Base-by-base conservation (phyloP, 2,888 invertebrate species). In the Eupithecia pulchellata region DNA sequence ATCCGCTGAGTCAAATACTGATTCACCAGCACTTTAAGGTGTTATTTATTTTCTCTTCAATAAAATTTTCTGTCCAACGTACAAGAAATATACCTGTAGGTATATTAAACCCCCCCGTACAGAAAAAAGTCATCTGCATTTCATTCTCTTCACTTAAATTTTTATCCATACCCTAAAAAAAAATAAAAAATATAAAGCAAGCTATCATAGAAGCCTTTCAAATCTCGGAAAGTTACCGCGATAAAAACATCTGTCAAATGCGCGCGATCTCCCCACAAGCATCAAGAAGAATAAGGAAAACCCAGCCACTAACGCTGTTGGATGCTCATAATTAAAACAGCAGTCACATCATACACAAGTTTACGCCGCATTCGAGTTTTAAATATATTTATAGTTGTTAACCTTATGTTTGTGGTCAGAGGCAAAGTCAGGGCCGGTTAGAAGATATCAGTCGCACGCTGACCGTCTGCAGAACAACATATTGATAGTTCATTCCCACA, bases 371-470 rank as follows among this genome's bases (percentile, higher is more conserved):
- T 68, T 82, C 78, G 78, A 72, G 80, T 84, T 85, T 84, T 77
- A 78, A 83, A 83, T 84, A 79, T 81, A 82, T 81, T 81, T 83
- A 83, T 83, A 84, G 86, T 86, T 87, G 89, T 89, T 90, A 90
- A 89, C 90, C 89, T 89, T 85, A 83, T 78, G 82, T 83, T 83
- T 81, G 78, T 77, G 83, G 80, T 82, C 78, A 71, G 80, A 77
- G 80, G 79, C 82, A 82, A 81, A 86, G 85, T 83, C 86, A 85
- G 85, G 85, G 87, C 78, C 86, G 80, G 81, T 76, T 83, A 32
- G 76, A 81, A 77, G 76, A 77, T 82, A 84, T 85, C 89, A 89
- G 90, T 90, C 84, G 86, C 73, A 78, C 77, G 79, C 84, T 72
- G 81, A 75, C 86, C 83, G 85, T 84, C 81, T 82, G 68, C 77